Conservation (phyloP, 2,113 vertebrate species). For the Chamaea fasciata region DNA sequence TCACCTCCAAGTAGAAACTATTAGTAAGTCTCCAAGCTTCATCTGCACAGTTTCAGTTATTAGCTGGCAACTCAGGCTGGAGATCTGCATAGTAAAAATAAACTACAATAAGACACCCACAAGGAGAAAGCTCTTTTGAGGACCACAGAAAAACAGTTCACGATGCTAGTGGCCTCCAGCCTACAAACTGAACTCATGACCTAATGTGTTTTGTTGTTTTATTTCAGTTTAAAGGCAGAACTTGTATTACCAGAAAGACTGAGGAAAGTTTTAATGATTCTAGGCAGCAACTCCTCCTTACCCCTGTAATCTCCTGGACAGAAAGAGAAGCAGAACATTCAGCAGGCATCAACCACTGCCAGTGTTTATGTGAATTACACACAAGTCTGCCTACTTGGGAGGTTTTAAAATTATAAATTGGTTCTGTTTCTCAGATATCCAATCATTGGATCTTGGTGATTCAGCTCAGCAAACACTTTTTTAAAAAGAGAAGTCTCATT, state of each 20-base stretch:
- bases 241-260: neutral
- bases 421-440: neutral
- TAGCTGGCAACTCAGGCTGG: neutral
- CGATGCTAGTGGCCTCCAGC: neutral
- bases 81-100: neutral
- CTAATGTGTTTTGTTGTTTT: neutral
- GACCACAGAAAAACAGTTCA: neutral
- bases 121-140: neutral
- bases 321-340: neutral
- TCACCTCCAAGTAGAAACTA: neutral
- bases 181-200: neutral
- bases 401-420: neutral
- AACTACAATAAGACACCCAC: neutral
- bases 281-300: neutral
- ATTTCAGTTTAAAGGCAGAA: neutral
- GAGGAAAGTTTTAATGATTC: neutral
- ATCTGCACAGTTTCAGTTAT: neutral
- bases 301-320: neutral
- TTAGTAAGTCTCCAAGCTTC: neutral
- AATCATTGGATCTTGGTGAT: neutral
- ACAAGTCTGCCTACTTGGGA: neutral
- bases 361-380: neutral
- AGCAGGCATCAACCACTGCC: neutral
- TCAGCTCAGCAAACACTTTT: neutral
- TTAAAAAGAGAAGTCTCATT: neutral